Evolutionary conservation across 1,140 invertebrate genomes (phyloP).

Genomic region (Chironomus tepperi): DNA sequence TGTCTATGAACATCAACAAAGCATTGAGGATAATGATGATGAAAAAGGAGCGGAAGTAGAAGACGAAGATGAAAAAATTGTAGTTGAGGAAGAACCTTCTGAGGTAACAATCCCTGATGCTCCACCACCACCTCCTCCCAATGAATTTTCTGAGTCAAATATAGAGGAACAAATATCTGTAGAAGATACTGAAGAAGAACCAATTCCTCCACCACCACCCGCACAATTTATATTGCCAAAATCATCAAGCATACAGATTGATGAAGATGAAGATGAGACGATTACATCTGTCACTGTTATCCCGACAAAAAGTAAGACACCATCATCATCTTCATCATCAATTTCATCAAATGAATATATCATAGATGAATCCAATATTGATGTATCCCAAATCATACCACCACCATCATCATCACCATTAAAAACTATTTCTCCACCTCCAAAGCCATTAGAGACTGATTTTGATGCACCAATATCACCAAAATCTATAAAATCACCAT

Average conservation of each 20-base stretch:
- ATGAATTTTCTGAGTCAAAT: too few species aligned
- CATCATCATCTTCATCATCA: constrained; percentile 15
- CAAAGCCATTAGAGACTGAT: neutral
- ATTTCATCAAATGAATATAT: constrained; percentile 17
- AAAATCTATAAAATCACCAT: neutral
- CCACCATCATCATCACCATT: neutral
- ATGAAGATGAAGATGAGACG: neutral
- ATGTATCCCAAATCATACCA: neutral
- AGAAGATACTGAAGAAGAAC: neutral
- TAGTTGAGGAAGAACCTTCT: neutral
- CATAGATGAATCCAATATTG: neutral
- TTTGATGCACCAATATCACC: neutral
- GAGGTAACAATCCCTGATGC: neutral
- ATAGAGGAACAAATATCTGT: neutral
- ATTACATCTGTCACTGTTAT: neutral
- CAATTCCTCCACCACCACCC: neutral
- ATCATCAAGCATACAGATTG: neutral
- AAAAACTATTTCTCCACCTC: neutral
- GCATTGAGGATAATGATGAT: neutral
- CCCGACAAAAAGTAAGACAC: neutral
- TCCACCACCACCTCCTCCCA: too few species aligned
- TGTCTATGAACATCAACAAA: neutral
- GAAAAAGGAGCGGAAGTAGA: neutral
- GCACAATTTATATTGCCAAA: neutral
- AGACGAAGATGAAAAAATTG: neutral